Evolutionary conservation across 2,888 invertebrate genomes (phyloP).

Genomic region (Nezara viridula): DNA sequence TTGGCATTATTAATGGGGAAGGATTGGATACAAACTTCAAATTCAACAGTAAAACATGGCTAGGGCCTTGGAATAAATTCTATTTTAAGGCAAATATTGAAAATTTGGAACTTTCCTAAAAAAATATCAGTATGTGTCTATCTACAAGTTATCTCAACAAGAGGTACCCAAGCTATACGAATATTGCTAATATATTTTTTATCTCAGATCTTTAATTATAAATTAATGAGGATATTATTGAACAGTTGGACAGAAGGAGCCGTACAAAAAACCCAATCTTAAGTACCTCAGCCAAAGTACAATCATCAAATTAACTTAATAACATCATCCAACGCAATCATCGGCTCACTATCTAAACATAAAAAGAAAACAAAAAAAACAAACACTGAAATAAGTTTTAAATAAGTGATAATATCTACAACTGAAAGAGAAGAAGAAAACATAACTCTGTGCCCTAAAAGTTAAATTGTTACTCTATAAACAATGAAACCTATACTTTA

Average conservation of each 20-base stretch:
- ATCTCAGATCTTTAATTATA: conserved; percentile 7
- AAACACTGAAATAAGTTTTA: conserved; percentile 52
- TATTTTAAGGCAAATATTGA: too few relatives aligned
- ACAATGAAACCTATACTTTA: conserved; percentile 43
- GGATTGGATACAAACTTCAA: too few relatives aligned
- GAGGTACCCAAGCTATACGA: neutral
- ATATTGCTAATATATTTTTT: neutral
- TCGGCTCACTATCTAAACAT: neutral
- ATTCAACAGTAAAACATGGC: too few relatives aligned
- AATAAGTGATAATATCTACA: conserved; percentile 59
- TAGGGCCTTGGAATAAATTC: too few relatives aligned
- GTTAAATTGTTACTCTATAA: conserved; percentile 55
- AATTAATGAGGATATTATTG: neutral
- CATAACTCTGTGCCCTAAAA: conserved; percentile 53
- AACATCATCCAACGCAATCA: conserved; percentile 38
- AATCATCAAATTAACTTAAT: conserved; percentile 45
- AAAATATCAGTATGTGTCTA: too few relatives aligned
- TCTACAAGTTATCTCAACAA: neutral
- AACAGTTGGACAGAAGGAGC: conserved; percentile 15
- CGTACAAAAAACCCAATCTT: conserved; percentile 44
- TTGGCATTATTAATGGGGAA: too few relatives aligned
- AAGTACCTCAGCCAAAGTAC: conserved; percentile 57
- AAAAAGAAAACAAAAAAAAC: neutral
- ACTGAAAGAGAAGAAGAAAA: conserved; percentile 27
- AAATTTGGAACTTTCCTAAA: too few relatives aligned